Base-by-base conservation (phyloP, 1,140 invertebrate genomes). In the Eriocheir sinensis region DNA sequence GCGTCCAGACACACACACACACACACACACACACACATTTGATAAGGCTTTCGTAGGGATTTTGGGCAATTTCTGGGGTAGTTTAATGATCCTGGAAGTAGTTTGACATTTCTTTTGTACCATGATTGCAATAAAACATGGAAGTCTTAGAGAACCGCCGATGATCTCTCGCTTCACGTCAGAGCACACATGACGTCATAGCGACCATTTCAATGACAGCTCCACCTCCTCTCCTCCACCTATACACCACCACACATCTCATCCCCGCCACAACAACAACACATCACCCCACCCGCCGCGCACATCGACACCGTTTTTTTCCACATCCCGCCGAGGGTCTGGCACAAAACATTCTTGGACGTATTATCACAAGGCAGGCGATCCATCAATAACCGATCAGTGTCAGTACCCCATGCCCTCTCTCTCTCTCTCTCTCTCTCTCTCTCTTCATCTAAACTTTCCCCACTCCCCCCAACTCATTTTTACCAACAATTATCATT, bases 371-470 rank as follows among this genome's bases (percentile, higher is more conserved):
- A 41, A n/a, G 80, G 9, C 27, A 44, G 44, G 6, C 48, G 83
- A 92, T 83, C 91, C 79, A 83, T 92, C 91, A 81, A 83, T 92
- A 81, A 53, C 89, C 41, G 2, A 91, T 72, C 21, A n/a, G 60
- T 72, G 60, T 72, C 60, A 72, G 60, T 72, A n/a, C 60, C 60
- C n/a, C 60, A 4, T 72, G 60, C n/a, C 40, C 40, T 91, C 89
- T 60, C 48, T 60, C 44, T 60, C 90, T 80, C 90, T 80, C 90
- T 89, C 34, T 80, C 90, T 91, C 72, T 80, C 90, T 27, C 53
- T 40, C 15, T 41, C 88, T 34, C 88, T 53, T 21, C 38, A 17
- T 91, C 90, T 53, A 34, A 40, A 32, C 80, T 72, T 91, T 34
- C 36, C 60, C 79, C 1, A 79, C 79, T 27, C 91, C 6, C 53